Evolutionary conservation across 2,113 vertebrate species (phyloP).

Genomic region (Atlantisia rogersi): DNA sequence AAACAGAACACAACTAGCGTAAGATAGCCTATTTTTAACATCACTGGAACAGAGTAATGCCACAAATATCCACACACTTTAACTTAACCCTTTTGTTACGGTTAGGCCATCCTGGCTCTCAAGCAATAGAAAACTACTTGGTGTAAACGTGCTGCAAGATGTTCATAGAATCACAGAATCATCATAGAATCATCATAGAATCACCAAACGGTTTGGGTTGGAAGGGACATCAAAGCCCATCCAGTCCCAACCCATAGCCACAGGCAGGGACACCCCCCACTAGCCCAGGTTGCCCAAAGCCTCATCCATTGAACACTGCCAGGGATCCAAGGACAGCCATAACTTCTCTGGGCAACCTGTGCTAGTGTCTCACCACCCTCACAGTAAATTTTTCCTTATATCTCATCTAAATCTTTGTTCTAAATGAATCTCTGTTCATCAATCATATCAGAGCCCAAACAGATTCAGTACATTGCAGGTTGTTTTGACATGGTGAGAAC

Average conservation of each 20-base stretch:
- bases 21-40: not conserved
- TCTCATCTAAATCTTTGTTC: not conserved
- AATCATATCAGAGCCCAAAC: not conserved
- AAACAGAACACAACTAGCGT: not conserved
- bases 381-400: too few species aligned
- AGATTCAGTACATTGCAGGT: not conserved
- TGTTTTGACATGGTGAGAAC: not conserved
- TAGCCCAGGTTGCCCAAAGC: too few species aligned
- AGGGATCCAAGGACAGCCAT: too few species aligned
- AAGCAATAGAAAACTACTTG: not conserved
- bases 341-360: too few species aligned
- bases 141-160: not conserved
- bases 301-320: too few species aligned
- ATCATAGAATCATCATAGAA: too few species aligned
- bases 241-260: too few species aligned
- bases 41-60: not conserved
- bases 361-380: too few species aligned
- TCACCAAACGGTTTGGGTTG: too few species aligned
- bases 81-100: not conserved
- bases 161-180: too few species aligned
- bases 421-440: not conserved
- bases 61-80: not conserved
- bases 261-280: too few species aligned
- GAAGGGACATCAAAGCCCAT: too few species aligned
- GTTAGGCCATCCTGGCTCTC: not conserved